Evolutionary conservation across 2,888 invertebrate species (phyloP), one percentile per base, ranked within the genome.

Genomic region (Archips crataeganus): DNA sequence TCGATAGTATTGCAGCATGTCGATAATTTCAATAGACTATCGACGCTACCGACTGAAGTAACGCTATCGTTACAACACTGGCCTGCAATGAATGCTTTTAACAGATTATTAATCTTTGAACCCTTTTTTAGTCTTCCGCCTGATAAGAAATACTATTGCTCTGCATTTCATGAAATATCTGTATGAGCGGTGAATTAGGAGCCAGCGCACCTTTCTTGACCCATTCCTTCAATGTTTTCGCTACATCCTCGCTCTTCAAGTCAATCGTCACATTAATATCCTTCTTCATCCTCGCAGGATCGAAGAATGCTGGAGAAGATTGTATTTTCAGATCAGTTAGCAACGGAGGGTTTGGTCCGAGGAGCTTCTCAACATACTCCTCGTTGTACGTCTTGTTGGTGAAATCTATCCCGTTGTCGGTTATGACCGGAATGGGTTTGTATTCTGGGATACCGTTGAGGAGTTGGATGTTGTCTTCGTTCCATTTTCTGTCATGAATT

Each of bases 341-440:
- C 0, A 87, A n/a, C 0, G 93, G 92, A 0, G 93, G 92, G 32
- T 87, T 73, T 0, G 93, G 90, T 0, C 93, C 93, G 0, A 94
- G 61, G 0, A 92, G n/a, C 0, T 76, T 79, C 0, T 88, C 84
- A 0, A 92, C 84, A 5, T 91, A 93, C 0, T 82, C 70, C 1
- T 86, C 85, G 10, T 90, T 82, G 15, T 92, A 89, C 0, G 64
- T 61, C 34, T 81, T 82, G 62, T 88, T 82, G 0, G 93, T 93
- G 68, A 87, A 94, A 54, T 94, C 94, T 2, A 93, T 90, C 0
- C 93, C 92, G 0, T 81, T 81, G 0, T 76, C 74, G 0, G 87
- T 86, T 0, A 88, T 67, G 0, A 84, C 74, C 0, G 93, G 93
- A 0, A 74, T 74, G 0, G 90, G 90, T 0, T 75, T 71, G 81